Percentiles rank a stretch among this genome's conserved stretches.
Evolutionary conservation across 1,140 invertebrate genomes (phyloP).

Genomic region (Hydropsyche tenuis): DNA sequence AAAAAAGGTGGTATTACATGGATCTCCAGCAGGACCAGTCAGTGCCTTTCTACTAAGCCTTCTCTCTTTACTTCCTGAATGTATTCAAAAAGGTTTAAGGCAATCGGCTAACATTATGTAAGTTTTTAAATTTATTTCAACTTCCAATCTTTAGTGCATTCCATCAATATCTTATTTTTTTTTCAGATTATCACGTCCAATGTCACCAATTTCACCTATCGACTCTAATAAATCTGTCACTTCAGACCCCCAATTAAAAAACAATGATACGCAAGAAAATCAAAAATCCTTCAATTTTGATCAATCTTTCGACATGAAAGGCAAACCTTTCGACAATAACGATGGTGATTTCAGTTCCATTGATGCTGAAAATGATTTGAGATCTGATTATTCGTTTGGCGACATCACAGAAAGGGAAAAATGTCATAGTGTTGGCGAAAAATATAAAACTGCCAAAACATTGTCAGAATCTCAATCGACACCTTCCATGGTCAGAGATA

Average conservation of each 20-base stretch:
- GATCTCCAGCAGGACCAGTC: conserved; percentile 89
- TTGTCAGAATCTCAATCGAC: conserved; percentile 58
- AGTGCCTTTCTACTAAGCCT: conserved; percentile 88
- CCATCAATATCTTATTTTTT: conserved; percentile 31
- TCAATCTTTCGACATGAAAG: conserved; percentile 39
- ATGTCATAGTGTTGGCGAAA: conserved; percentile 61
- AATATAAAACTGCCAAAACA: conserved; percentile 59
- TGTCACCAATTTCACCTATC: conserved; percentile 74
- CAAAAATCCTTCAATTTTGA: conserved; percentile 52
- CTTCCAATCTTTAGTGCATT: conserved; percentile 22
- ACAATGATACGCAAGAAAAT: conserved; percentile 51
- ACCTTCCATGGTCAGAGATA: conserved; percentile 61
- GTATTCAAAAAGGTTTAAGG: conserved; percentile 85
- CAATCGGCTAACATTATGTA: conserved; percentile 83
- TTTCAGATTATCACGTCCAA: conserved; percentile 75
- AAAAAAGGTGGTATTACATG: conserved; percentile 89
- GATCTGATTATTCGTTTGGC: conserved; percentile 31
- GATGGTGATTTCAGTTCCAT: not conserved
- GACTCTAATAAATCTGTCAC: conserved; percentile 64
- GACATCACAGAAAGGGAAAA: conserved; percentile 55
- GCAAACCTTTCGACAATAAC: conserved; percentile 5
- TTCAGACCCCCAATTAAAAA: conserved; percentile 52
- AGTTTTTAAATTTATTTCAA: conserved; percentile 50
- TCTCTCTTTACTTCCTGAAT: conserved; percentile 88
- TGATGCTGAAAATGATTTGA: conserved; percentile 29